Evolutionary conservation across 2,888 invertebrate genomes (phyloP).

Genomic region (Limnephilus auricula): DNA sequence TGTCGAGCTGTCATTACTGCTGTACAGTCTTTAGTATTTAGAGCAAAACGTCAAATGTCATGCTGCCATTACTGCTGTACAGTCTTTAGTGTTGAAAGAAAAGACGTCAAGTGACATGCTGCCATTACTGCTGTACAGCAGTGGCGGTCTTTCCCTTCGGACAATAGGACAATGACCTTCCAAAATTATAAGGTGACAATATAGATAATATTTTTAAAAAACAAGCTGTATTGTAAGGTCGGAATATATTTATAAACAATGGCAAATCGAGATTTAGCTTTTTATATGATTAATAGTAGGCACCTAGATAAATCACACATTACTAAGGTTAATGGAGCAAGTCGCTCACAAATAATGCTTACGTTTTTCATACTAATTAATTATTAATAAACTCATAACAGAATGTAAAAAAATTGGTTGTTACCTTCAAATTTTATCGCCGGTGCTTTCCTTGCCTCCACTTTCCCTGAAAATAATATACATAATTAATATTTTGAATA

Average conservation of each 20-base stretch:
- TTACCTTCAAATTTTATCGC: background rate
- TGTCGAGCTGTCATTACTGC: no score
- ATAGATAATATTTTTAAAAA: background rate
- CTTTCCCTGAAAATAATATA: background rate
- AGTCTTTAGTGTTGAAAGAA: no score
- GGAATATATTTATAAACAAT: background rate
- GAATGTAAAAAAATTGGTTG: background rate
- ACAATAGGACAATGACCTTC: no score
- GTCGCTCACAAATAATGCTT: background rate
- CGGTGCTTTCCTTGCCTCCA: background rate
- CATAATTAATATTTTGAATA: background rate
- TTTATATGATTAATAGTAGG: background rate
- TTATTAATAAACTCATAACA: background rate
- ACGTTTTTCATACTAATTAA: background rate
- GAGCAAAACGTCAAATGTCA: no score
- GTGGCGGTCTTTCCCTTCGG: no score
- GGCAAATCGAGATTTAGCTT: background rate
- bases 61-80: no score
- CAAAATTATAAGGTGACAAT: no score
- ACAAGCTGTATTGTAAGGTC: background rate
- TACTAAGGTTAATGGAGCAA: background rate
- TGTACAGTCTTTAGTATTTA: no score
- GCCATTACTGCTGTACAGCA: no score
- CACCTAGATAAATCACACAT: background rate
- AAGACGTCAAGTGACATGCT: no score